Conservation (phyloP, 1,140 invertebrate species). For the Trichonephila inaurata region DNA sequence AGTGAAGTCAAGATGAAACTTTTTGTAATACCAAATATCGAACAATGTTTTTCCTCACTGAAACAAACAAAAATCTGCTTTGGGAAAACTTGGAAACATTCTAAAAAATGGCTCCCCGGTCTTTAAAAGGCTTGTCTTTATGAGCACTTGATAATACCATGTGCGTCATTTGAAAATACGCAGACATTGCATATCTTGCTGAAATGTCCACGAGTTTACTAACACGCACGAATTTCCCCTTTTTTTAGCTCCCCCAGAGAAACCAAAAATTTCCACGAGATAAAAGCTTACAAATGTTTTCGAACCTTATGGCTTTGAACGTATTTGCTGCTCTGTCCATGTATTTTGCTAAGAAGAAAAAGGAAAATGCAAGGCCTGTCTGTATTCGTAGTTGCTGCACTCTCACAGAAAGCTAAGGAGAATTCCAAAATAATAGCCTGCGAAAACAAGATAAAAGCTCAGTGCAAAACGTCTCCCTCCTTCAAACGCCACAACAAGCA, state of each 20-base stretch:
- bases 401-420: background rate
- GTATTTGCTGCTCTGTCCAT: background rate
- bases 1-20: background rate
- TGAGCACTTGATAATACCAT: background rate
- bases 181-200: background rate
- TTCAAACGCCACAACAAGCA: background rate
- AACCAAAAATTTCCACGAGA: conserved; percentile 37
- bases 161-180: conserved; percentile 7
- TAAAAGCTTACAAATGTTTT: conserved; percentile 58
- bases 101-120: background rate
- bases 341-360: background rate
- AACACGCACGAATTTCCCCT: conserved; percentile 5
- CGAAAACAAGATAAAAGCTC: conserved; percentile 28
- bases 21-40: background rate
- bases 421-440: conserved; percentile 7
- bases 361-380: background rate
- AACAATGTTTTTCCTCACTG: background rate
- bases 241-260: background rate
- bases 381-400: background rate
- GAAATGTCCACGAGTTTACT: background rate
- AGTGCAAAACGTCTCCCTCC: conserved; percentile 13
- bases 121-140: conserved; percentile 2
- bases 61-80: conserved; percentile 13
- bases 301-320: conserved; percentile 48
- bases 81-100: background rate